Evolutionary conservation across 2,113 vertebrate species (phyloP), one percentile per base, ranked within the genome.

Genomic region (Syngnathus floridae): DNA sequence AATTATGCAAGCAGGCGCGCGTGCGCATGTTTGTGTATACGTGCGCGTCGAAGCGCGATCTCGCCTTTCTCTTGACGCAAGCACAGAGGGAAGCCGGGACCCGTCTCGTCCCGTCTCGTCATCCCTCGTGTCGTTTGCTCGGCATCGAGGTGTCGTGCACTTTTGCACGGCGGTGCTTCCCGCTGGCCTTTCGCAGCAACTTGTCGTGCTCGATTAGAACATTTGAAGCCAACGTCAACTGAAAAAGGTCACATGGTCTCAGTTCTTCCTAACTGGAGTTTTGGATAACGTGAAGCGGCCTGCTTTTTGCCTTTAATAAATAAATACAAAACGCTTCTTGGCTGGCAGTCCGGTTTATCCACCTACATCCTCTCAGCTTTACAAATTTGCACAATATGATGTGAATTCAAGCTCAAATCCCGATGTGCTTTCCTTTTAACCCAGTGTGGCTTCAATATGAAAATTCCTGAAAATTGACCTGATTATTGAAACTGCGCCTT

Each of bases 1-100:
- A 84, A 77, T 88, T 84, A 84, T 86, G 84, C 82, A 84, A 86
- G 70, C 26, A 31, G 26, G 26, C 26, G 26, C 1, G 12, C 31
- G 52, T 31, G 52, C 31, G 52, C 4, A 21, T 22, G 21, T 26
- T 11, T 31, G 22, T 13, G 22, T 26, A 26, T 14, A 12, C 31
- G 52, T 4, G 22, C 31, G 52, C 31, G 52, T 55, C 7, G 5
- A 19, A 14, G n/a, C 11, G 70, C 67, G 60, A 31, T 31, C 26
- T 31, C 26, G 26, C 26, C 41, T 66, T 73, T 78, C 56, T 82
- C 73, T 80, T 77, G 64, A 77, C 74, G 69, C 65, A 71, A 83
- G 76, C 73, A 74, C 51, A 12, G 51, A 54, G 71, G 77, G 81
- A 74, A 67, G 65, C 70, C 3, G 63, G 58, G 67, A 41, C 64